Percentiles rank a stretch among this genome's conserved stretches.
Conservation (phyloP, 1,140 invertebrate species). For the Mesaphorura yosii region DNA sequence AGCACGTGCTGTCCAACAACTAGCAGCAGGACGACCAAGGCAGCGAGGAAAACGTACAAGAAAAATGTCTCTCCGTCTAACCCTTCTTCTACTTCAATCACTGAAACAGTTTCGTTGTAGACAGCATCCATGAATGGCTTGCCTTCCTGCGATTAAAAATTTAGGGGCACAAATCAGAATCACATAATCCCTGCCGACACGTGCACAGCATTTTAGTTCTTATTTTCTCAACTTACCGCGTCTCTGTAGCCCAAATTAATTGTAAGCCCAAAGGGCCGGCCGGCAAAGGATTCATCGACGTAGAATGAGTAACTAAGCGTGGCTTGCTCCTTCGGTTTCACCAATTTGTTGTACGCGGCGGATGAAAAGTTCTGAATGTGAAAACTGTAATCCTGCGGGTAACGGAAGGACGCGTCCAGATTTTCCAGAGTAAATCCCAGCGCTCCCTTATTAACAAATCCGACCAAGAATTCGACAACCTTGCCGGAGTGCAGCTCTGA, state of each 20-base stretch:
- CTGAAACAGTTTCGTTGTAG: conserved; percentile 96
- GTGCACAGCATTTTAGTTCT: too few relatives aligned
- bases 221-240: conserved; percentile 51
- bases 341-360: conserved; percentile 72
- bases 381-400: conserved; percentile 96
- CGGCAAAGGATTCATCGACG: conserved; percentile 87
- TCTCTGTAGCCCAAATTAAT: conserved; percentile 90
- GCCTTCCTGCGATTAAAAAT: conserved; percentile 46
- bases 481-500: conserved; percentile 82
- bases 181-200: too few relatives aligned
- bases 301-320: conserved; percentile 91
- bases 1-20: conserved; percentile 84
- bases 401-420: conserved; percentile 93
- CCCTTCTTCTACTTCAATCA: conserved; percentile 91
- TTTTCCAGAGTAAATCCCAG: conserved; percentile 83
- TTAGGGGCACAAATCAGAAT: too few relatives aligned
- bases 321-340: conserved; percentile 82
- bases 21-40: conserved; percentile 70
- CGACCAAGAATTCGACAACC: conserved; percentile 87
- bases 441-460: conserved; percentile 88
- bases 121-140: conserved; percentile 72
- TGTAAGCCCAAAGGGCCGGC: conserved; percentile 87
- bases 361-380: conserved; percentile 97
- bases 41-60: conserved; percentile 86
- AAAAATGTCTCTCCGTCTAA: conserved; percentile 98